Base-by-base conservation (phyloP, 2,888 invertebrate genomes). In the Agrotis ipsilon region DNA sequence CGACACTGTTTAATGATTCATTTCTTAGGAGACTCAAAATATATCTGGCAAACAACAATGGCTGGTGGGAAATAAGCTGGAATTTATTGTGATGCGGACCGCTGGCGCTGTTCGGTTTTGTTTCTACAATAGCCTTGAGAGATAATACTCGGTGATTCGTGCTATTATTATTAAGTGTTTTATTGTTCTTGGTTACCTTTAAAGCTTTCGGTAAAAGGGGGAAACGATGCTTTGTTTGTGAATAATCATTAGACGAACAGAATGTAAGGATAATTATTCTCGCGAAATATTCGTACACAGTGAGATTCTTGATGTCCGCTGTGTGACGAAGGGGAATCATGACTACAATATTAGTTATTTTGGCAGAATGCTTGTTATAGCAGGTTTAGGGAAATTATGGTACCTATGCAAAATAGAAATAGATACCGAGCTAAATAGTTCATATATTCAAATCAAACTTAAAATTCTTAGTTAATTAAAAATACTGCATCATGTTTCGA, bases 1-100 rank as follows among this genome's bases (percentile, higher is more conserved):
- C 79, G 78, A 82, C 81, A 81, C 81, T 82, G 84, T 80, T 87
- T 87, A 89, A 90, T 90, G 91, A 90, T 92, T 92, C 85, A 92
- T 91, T 89, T 87, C 78, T 80, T 70, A 80, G 83, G 84, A 87
- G 86, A 82, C 82, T 78, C 81, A 87, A 87, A 90, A 88, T 89
- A 87, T 88, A 85, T 86, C 84, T 85, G 76, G 84, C 81, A 78
- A 83, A 76, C 64, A 88, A 87, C 87, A 88, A 90, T 88, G 84
- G 83, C 81, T 73, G 81, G 81, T 77, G 82, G 75, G 78, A 82
- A 85, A 80, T 80, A 83, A 84, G 76, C 68, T 66, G 51, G 70
- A 81, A 86, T 86, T 85, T 88, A 85, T 86, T 80, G 72, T 80
- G 63, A 65, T 64, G 68, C 52, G 67, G 74, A 57, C 55, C 55